phyloP scores from a whole-genome alignment of 2,888 invertebrate species.

The Diachrysia chrysitis region DNA sequence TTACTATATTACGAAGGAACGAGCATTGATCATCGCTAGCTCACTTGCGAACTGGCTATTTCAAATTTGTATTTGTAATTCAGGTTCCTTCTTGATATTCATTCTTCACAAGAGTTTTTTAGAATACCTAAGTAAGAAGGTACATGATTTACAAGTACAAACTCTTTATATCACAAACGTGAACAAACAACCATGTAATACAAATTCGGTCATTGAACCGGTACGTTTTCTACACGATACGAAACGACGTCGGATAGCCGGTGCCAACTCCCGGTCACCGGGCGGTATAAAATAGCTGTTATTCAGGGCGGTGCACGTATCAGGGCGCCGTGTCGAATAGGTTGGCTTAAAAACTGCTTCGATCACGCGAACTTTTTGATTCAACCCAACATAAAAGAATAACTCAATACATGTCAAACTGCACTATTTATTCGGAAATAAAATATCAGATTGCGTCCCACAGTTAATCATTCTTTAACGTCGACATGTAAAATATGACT shows the following conservation, averaged over 20 bases:
- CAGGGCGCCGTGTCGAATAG: conserved; percentile 69
- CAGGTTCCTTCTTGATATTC: too few species aligned
- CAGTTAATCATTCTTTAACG: conserved; percentile 20
- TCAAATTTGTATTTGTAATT: too few species aligned
- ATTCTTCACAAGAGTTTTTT: too few species aligned
- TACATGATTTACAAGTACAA: too few species aligned
- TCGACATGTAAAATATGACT: conserved; percentile 41
- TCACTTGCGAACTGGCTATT: too few species aligned
- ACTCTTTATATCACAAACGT: too few species aligned
- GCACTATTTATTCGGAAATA: conserved; percentile 34
- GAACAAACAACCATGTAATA: not conserved
- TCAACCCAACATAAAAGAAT: conserved; percentile 63
- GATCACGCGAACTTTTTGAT: conserved; percentile 79
- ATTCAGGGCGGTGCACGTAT: conserved; percentile 61
- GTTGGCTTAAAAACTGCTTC: conserved; percentile 73
- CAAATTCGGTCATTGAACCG: not conserved
- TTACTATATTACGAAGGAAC: too few species aligned
- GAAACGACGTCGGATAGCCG: not conserved
- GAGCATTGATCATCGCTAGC: too few species aligned
- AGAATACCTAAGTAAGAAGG: too few species aligned
- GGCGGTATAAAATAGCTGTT: conserved; percentile 8
- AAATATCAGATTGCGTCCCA: conserved; percentile 27
- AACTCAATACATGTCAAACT: conserved; percentile 40
- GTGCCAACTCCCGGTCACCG: not conserved
- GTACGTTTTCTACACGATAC: not conserved